phyloP scores from a whole-genome alignment of 2,113 vertebrate species.

The Sorex fumeus region DNA sequence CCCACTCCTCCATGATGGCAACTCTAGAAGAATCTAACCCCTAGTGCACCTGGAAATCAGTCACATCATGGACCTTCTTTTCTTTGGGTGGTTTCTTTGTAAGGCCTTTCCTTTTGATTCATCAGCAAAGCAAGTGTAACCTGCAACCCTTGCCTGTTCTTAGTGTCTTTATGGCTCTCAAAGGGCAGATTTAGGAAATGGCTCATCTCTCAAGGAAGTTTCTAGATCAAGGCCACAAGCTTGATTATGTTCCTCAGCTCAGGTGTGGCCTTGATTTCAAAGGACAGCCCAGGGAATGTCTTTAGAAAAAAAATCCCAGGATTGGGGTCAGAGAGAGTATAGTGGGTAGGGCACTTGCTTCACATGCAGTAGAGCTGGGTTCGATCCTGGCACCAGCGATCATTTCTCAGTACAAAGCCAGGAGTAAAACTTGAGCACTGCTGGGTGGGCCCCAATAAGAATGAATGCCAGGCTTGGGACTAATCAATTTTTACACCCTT shows the following conservation, averaged over 20 bases:
- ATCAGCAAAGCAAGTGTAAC: conserved; percentile 50
- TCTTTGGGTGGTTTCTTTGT: conserved; percentile 2
- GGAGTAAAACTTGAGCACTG: no score
- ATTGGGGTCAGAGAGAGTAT: no score
- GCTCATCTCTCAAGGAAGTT: conserved; percentile 35
- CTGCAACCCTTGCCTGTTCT: conserved; percentile 33
- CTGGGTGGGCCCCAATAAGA: no score
- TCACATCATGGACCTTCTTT: conserved; percentile 28
- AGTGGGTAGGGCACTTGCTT: no score
- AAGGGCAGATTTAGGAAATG: conserved; percentile 42
- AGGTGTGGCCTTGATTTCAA: conserved; percentile 67
- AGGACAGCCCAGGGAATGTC: not conserved
- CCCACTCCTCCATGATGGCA: not conserved
- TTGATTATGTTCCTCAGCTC: conserved; percentile 41
- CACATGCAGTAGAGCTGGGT: no score
- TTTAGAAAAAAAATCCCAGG: not conserved
- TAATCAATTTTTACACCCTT: not conserved
- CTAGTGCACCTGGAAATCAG: not conserved
- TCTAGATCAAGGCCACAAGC: conserved; percentile 55
- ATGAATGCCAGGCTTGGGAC: not conserved
- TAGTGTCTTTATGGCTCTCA: conserved; percentile 48
- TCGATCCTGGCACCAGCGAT: no score
- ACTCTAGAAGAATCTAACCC: not conserved
- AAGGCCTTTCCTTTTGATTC: conserved; percentile 63
- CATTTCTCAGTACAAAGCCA: no score